phyloP scores from a whole-genome alignment of 2,797 vertebrate species.

The Pseudochirops cupreus region DNA sequence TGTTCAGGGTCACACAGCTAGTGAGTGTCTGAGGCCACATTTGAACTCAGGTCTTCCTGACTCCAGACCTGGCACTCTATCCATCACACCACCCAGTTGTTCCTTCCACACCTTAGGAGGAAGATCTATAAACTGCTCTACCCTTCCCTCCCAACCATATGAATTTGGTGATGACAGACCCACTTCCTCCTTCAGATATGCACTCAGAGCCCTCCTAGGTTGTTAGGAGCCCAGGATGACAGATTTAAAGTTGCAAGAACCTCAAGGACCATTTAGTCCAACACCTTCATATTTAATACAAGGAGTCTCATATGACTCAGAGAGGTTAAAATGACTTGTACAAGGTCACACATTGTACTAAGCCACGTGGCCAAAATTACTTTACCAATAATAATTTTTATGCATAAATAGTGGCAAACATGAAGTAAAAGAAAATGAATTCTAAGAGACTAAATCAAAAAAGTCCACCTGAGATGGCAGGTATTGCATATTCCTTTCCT shows the following conservation, averaged over 20 bases:
- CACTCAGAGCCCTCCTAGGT: not conserved
- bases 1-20: not conserved
- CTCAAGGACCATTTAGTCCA: not conserved
- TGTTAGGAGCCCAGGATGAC: not conserved
- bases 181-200: not conserved
- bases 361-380: not conserved
- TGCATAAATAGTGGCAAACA: not conserved
- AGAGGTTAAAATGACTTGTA: not conserved
- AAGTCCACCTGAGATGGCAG: not conserved
- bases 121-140: not conserved
- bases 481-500: not conserved
- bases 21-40: not conserved
- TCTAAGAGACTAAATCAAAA: not conserved
- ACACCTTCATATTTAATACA: not conserved
- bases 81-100: not conserved
- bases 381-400: not conserved
- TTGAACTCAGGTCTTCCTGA: not conserved
- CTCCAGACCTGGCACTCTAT: not conserved
- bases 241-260: not conserved
- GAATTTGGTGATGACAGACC: not conserved
- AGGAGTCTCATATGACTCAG: not conserved
- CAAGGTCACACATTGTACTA: not conserved
- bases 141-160: not conserved
- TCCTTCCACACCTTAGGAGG: not conserved
- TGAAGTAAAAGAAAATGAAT: not conserved